A percentile compares a stretch with the other conserved stretches of the same genome.
Conservation (phyloP, 2,888 invertebrate species). For the Conistra vaccinii region DNA sequence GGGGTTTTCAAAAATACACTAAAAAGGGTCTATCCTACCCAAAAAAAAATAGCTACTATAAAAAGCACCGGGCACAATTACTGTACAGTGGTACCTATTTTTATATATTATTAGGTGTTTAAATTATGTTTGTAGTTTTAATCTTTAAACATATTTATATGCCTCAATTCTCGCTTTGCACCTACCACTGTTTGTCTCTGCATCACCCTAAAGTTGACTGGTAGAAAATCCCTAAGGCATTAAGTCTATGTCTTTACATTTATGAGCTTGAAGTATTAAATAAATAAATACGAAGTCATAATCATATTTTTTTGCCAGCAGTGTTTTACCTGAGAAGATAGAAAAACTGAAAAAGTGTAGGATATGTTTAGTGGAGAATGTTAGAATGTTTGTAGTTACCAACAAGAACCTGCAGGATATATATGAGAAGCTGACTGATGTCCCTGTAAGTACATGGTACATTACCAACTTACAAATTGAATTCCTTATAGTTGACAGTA, state of each 20-base stretch:
- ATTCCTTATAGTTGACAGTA: neutral
- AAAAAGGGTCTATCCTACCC: too few relatives aligned
- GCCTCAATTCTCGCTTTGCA: neutral
- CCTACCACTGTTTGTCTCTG: neutral
- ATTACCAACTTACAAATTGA: neutral
- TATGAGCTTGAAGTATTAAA: too few relatives aligned
- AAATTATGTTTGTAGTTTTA: too few relatives aligned
- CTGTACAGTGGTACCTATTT: too few relatives aligned
- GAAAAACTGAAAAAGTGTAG: slow-evolving; percentile 24
- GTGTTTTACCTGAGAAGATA: neutral
- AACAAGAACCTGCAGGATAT: slow-evolving; percentile 2
- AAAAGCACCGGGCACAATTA: too few relatives aligned
- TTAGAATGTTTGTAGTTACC: neutral
- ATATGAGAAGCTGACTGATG: slow-evolving; percentile 39
- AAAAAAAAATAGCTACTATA: too few relatives aligned
- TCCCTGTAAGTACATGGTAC: slow-evolving; percentile 31
- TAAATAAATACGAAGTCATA: too few relatives aligned
- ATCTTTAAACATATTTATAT: too few relatives aligned
- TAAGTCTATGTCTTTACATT: too few relatives aligned
- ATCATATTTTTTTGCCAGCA: neutral
- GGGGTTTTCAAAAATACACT: too few relatives aligned
- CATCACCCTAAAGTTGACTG: neutral
- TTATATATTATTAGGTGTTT: too few relatives aligned
- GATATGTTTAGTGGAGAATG: slow-evolving; percentile 21
- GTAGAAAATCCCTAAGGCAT: neutral